A percentile compares a stretch with the other conserved stretches of the same genome.
Evolutionary conservation across 2,888 invertebrate species (phyloP).

Genomic region (Gastracanthus pulcherrimus): DNA sequence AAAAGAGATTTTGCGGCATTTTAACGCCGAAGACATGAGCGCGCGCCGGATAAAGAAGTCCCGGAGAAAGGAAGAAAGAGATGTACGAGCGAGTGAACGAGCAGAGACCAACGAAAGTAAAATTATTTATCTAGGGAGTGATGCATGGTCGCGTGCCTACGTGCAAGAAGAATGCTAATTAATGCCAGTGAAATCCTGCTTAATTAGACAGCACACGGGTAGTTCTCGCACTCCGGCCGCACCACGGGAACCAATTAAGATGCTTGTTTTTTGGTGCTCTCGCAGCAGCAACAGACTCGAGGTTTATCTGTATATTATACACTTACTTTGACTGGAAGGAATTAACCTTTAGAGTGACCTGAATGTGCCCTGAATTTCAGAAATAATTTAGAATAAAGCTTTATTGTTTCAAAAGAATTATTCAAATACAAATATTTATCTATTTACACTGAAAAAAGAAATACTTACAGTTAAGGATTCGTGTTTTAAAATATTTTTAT

Average conservation of each 20-base stretch:
- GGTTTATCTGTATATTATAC: neutral
- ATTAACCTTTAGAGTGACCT: neutral
- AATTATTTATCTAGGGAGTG: slow-evolving; percentile 31
- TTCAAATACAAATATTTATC: too few species aligned
- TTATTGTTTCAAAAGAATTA: too few species aligned
- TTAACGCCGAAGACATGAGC: too few species aligned
- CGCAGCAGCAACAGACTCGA: neutral
- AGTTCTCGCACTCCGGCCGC: slow-evolving; percentile 11
- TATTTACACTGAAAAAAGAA: too few species aligned
- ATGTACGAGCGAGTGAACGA: neutral
- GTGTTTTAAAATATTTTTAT: too few species aligned
- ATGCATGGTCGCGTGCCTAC: slow-evolving; percentile 22
- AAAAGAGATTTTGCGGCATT: neutral
- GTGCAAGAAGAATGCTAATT: slow-evolving; percentile 43
- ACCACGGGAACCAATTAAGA: slow-evolving; percentile 28
- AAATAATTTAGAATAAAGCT: neutral
- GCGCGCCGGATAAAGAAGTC: too few species aligned
- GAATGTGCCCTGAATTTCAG: neutral
- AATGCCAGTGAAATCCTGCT: slow-evolving; percentile 40
- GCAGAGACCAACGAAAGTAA: slow-evolving; percentile 20
- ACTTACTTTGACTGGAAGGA: neutral
- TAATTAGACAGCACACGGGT: slow-evolving; percentile 35
- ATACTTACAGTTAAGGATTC: too few species aligned
- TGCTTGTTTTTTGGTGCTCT: neutral
- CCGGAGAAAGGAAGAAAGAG: neutral